Evolutionary conservation across 2,113 vertebrate species (phyloP), one percentile per base, ranked within the genome.

Genomic region (human): DNA sequence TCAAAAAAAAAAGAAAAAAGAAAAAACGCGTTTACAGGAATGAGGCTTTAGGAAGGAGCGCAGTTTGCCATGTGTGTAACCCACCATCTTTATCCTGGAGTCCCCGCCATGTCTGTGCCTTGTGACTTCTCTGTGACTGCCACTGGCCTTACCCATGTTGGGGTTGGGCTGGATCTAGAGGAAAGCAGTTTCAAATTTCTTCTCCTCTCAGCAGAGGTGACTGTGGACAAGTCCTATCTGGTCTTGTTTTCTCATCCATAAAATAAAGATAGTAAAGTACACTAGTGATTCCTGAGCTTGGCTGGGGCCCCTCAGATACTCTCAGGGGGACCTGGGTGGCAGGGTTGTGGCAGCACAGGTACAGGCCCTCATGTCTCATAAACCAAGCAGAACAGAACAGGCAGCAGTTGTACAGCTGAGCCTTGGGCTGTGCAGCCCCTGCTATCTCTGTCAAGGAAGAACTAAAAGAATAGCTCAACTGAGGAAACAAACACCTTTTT

Each of bases 371-470:
- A 6, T 14, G 12, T 13, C 27, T 48, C 45, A 17, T 18, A 61
- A 40, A n/a, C 40, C n/a, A 20, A n/a, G 22, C 75, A 30, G 7
- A 93, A 32, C 25, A 25, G 20, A 89, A 2, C 1, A 13, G 8
- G 64, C 14, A 35, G 75, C 6, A 0, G 13, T 38, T 66, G 18
- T 13, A 8, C 5, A 82, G 18, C n/a, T 73, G 0, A 22, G 17
- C 59, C n/a, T 57, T 84, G 35, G 66, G 25, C 4, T 30, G 5
- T 20, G 2, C 0, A 38, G 35, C 68, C 76, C 50, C 38, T 83
- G 78, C 81, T 57, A 35, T 40, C 43, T 73, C 76, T 66, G 0
- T 73, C 50, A 80, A n/a, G 52, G 64, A 90, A 79, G 11, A 90
- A 13, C 70, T 84, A 59, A 91, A 85, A 22, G 38, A 59, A 32